These are phyloP conservation scores for Brienomyrus longianalis DNA, from an alignment of 2,113 vertebrate species.

Conservation along the genomic window DNA sequence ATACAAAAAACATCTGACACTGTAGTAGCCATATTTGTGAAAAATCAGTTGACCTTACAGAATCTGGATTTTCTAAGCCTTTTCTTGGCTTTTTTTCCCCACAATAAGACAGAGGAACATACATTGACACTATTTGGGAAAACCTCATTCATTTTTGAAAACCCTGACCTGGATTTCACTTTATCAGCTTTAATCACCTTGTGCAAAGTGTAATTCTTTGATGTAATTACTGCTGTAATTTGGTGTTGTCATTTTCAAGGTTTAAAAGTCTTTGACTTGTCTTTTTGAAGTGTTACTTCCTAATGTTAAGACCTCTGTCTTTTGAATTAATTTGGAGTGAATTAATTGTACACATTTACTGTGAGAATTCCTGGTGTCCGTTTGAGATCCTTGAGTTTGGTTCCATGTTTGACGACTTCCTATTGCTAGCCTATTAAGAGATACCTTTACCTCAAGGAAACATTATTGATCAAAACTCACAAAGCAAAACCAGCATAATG, in stretches of 20 bases:
- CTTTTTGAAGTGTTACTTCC: constrained; percentile 40
- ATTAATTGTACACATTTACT: constrained; percentile 27
- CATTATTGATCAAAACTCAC: constrained; percentile 17
- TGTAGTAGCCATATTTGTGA: neutral
- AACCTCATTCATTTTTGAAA: constrained; percentile 3
- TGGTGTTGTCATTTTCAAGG: constrained; percentile 42
- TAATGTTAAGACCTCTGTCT: constrained; percentile 47
- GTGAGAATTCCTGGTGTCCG: constrained; percentile 26
- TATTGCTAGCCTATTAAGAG: neutral
- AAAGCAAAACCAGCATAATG: constrained; percentile 16
- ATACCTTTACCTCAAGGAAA: constrained; percentile 32
- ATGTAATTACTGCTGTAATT: constrained; percentile 33
- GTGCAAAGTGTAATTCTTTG: constrained; percentile 18
- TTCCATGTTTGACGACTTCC: neutral
- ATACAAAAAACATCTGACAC: neutral
- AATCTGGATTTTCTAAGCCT: neutral
- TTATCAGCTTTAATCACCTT: neutral
- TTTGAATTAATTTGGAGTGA: constrained; percentile 47
- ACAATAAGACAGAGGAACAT: neutral
- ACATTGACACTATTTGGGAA: neutral
- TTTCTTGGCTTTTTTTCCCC: neutral
- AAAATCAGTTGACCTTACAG: constrained; percentile 2
- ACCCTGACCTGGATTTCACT: neutral
- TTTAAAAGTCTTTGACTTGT: constrained; percentile 35
- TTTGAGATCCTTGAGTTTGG: constrained; percentile 27